These are phyloP conservation scores for Lagria hirta DNA, from an alignment of 2,888 invertebrate species.

Conservation along the genomic window DNA sequence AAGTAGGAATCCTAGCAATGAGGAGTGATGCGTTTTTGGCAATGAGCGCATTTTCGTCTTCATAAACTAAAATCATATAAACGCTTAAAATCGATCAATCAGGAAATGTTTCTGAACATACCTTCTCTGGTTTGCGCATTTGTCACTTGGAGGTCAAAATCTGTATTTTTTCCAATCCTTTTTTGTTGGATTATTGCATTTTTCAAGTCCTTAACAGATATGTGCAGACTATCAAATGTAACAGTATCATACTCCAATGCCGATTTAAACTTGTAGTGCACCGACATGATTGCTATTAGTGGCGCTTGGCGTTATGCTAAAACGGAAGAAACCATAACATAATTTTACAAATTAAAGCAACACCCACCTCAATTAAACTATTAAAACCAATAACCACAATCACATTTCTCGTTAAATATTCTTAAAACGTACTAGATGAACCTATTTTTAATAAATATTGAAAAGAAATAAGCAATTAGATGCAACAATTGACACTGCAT, in stretches of 20 bases:
- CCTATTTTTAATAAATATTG: too few species aligned
- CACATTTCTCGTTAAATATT: too few species aligned
- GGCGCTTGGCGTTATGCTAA: too few species aligned
- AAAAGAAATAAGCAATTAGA: too few species aligned
- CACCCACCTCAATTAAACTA: too few species aligned
- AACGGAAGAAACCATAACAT: too few species aligned
- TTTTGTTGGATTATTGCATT: slow-evolving; percentile 94
- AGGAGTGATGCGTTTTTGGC: slow-evolving; percentile 97
- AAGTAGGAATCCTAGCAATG: slow-evolving; percentile 88
- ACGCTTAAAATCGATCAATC: slow-evolving; percentile 4
- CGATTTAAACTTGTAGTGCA: slow-evolving; percentile 99
- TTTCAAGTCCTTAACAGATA: slow-evolving; percentile 93
- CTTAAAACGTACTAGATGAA: too few species aligned
- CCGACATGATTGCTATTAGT: slow-evolving; percentile 85
- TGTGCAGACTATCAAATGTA: slow-evolving; percentile 95
- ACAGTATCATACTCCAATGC: slow-evolving; percentile 94
- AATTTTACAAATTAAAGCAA: too few species aligned
- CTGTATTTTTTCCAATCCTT: slow-evolving; percentile 87
- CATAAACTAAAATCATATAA: slow-evolving; percentile 72
- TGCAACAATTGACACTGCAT: too few species aligned
- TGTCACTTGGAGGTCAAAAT: slow-evolving; percentile 94
- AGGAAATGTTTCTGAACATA: slow-evolving; percentile 51
- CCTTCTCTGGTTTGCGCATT: slow-evolving; percentile 98
- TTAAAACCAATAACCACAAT: too few species aligned
- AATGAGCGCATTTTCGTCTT: slow-evolving; percentile 86